Conservation (phyloP, 2,797 vertebrate species). For the Myiothlypis chrysogaster region DNA sequence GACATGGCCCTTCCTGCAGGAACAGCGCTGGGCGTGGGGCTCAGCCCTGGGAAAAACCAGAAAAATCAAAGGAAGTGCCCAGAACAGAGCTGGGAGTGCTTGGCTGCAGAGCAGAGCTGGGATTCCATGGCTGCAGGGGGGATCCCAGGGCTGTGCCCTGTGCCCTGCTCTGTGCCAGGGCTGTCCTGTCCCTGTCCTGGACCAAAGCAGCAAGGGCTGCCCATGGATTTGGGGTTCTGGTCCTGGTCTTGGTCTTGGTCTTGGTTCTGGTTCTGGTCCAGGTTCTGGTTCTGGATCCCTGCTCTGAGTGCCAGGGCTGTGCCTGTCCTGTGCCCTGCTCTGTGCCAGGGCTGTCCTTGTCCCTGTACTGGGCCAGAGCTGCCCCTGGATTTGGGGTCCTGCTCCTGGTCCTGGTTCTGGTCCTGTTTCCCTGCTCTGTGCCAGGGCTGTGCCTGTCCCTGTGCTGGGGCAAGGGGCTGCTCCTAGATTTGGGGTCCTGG, state of each 20-base stretch:
- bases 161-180: background rate
- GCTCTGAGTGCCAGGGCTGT: too few relatives aligned
- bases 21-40: background rate
- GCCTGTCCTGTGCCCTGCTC: background rate
- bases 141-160: rapidly evolving
- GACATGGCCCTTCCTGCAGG: conserved; percentile 28
- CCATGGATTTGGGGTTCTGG: too few relatives aligned
- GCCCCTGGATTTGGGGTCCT: too few relatives aligned
- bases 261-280: too few relatives aligned
- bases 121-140: background rate
- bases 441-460: too few relatives aligned
- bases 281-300: too few relatives aligned
- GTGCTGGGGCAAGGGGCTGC: background rate
- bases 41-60: background rate
- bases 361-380: too few relatives aligned
- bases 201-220: too few relatives aligned
- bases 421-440: too few relatives aligned
- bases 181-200: too few relatives aligned
- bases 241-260: too few relatives aligned
- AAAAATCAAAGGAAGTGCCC: background rate
- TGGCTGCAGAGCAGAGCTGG: background rate
- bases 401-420: too few relatives aligned
- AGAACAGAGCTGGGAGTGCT: background rate
- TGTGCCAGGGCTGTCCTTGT: background rate
- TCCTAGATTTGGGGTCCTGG: background rate